Conservation (phyloP, 1,140 invertebrate species). For the Tribolium madens region DNA sequence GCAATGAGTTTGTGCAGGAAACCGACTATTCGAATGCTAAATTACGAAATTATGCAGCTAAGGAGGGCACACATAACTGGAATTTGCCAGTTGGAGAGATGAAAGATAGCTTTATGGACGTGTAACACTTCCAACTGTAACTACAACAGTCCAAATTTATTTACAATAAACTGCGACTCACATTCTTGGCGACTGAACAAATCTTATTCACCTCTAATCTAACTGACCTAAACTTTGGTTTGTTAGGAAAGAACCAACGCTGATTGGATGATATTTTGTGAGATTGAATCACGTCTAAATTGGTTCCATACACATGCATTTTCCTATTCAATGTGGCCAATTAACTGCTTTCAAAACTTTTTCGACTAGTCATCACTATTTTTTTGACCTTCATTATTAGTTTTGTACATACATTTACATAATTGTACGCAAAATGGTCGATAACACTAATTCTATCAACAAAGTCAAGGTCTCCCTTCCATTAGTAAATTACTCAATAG, state of each 20-base stretch:
- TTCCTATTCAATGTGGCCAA: neutral
- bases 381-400: neutral
- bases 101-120: neutral
- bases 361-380: neutral
- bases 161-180: neutral
- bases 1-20: slow-evolving; percentile 51
- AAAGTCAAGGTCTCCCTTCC: slow-evolving; percentile 15
- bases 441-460: slow-evolving; percentile 21
- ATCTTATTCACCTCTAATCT: neutral
- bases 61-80: slow-evolving; percentile 34
- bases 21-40: slow-evolving; percentile 48
- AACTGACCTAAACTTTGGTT: slow-evolving; percentile 7
- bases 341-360: neutral
- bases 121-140: slow-evolving; percentile 4
- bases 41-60: slow-evolving; percentile 48
- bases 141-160: neutral
- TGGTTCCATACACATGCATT: neutral
- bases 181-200: too few relatives aligned
- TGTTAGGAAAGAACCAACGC: neutral
- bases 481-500: too few relatives aligned
- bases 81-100: slow-evolving; percentile 35
- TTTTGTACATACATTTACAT: slow-evolving; percentile 6
- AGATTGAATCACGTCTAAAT: neutral
- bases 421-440: slow-evolving; percentile 6
- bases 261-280: neutral